A percentile compares a stretch with the other conserved stretches of the same genome.
Conservation (phyloP, 2,113 vertebrate genomes). For the Prietella phreatophila region DNA sequence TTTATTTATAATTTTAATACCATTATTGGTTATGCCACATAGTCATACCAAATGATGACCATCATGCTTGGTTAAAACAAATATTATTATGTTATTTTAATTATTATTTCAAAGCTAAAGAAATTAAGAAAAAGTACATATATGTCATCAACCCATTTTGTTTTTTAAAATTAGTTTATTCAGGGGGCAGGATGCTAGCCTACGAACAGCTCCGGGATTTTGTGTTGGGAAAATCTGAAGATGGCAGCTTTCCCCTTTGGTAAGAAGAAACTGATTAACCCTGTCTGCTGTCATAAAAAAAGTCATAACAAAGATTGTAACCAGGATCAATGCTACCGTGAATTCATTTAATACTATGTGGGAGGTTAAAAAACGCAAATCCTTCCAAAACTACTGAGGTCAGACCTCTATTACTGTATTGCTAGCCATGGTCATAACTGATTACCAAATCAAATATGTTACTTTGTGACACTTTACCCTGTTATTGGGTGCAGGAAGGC, state of each 20-base stretch:
- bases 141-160: not conserved
- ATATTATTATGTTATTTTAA: not conserved
- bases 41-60: not conserved
- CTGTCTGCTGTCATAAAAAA: not conserved
- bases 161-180: constrained; percentile 71
- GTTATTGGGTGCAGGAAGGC: constrained; percentile 72
- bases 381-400: not conserved
- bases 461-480: not conserved
- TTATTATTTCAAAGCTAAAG: not conserved
- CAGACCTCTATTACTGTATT: not conserved
- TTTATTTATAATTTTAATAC: not conserved
- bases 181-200: constrained; percentile 79
- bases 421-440: not conserved
- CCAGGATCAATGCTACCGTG: not conserved
- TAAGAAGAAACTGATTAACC: constrained; percentile 57
- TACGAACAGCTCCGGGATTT: constrained; percentile 83
- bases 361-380: not conserved
- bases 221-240: constrained; percentile 71
- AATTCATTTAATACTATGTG: not conserved
- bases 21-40: not conserved
- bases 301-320: not conserved
- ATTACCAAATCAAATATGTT: not conserved
- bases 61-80: not conserved
- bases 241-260: constrained; percentile 79
- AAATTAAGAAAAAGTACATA: not conserved